phyloP scores from a whole-genome alignment of 2,888 invertebrate species.

The Dynastes tityus region DNA sequence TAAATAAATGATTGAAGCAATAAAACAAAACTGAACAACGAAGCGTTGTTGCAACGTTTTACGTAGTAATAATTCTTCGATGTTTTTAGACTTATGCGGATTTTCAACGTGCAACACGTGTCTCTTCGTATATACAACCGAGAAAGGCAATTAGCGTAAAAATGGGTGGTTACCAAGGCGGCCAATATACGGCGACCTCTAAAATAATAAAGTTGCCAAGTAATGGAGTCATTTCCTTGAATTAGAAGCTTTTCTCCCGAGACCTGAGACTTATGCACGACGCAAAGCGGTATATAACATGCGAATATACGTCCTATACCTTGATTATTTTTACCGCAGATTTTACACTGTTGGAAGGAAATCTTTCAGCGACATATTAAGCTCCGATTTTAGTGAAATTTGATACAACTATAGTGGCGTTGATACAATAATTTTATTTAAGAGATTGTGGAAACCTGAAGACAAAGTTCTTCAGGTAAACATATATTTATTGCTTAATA shows the following conservation, averaged over 20 bases:
- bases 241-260: slow-evolving; percentile 34
- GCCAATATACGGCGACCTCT: slow-evolving; percentile 27
- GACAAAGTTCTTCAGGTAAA: too few species aligned
- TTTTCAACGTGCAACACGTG: slow-evolving; percentile 20
- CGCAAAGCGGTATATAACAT: background rate
- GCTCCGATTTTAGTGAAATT: too few species aligned
- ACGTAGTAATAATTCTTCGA: background rate
- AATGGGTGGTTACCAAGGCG: slow-evolving; percentile 18
- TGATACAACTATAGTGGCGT: too few species aligned
- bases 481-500: too few species aligned
- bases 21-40: background rate
- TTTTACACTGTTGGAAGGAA: background rate
- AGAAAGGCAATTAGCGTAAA: slow-evolving; percentile 34
- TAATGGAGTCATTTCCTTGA: slow-evolving; percentile 42
- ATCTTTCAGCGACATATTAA: too few species aligned
- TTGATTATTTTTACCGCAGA: background rate
- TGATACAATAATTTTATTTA: too few species aligned
- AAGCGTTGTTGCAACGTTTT: background rate
- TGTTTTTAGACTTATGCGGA: background rate
- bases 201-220: slow-evolving; percentile 35
- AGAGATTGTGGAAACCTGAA: too few species aligned
- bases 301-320: background rate
- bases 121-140: background rate
- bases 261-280: background rate
- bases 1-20: too few species aligned